Base-by-base conservation (phyloP, 1,140 invertebrate species). In the Macrosteles quadrilineatus region DNA sequence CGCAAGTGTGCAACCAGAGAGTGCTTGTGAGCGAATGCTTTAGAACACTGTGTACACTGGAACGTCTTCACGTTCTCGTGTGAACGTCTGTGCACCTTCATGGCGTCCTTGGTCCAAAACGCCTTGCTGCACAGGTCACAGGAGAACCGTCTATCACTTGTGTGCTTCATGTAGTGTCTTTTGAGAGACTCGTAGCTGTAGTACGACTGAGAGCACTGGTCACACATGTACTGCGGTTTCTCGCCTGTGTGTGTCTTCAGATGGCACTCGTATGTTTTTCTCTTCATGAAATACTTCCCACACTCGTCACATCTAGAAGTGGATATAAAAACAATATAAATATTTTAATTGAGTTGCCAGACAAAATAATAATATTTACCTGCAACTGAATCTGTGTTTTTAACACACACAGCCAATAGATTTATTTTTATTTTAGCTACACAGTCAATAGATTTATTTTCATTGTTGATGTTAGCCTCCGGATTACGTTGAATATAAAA, bases 81-180 rank as follows among this genome's bases (percentile, higher is more conserved):
- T 1, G 86, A 85, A 3, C 85, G 76, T 78, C 86, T 86, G 76
- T 90, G 88, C 59, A 86, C 85, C 65, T 88, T 86, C n/a, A 92
- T 81, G 79, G 81, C 43, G 79, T 80, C 59, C 80, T 81, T 69
- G 80, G 80, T 71, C 45, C 73, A 73, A 69, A 78, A 80, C 3
- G 66, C 59, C 81, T 95, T 94, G 11, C 87, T 87, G 79, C 93
- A 94, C 30, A 92, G 86, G 74, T 89, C 87, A 79, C 89, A 91
- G 0, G 87, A 79, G 76, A 85, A 85, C 32, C 85, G 81, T 67
- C 85, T 83, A 31, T 85, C 86, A 1, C 87, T 87, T 29, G 85
- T 83, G 78, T 90, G 88, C 17, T 81, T 83, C 71, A 85, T 82
- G 78, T 90, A 87, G 0, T 86, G 80, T n/a, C 82, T 81, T 6